Base-by-base conservation (phyloP, 2,888 invertebrate species). In the Lamellibrachia satsuma region DNA sequence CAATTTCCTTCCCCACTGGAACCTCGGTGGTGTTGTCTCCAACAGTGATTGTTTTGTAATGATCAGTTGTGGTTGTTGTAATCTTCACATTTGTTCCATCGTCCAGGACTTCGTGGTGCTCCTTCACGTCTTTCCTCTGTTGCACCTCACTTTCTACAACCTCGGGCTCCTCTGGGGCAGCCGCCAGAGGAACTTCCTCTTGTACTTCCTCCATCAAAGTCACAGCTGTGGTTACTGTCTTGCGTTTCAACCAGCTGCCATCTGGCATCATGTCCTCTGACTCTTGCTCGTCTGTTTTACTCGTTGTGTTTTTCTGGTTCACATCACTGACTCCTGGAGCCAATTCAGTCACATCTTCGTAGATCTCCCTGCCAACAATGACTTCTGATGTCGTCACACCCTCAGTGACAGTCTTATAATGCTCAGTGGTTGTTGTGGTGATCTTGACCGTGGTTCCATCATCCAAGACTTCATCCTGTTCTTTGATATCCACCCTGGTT, bases 231-330 rank as follows among this genome's bases (percentile, higher is more conserved):
- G 92, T 27, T n/a, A 51, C 57, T n/a, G 52, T 51, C 27, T n/a
- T 92, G 51, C 7, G 75, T 90, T 92, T 92, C 92, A 90, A 22
- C 92, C 92, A 92, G 96, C 97, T 95, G n/a, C 4, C 92, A 3
- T 52, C 60, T 52, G 92, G 92, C n/a, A 92, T 22, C 52, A 51
- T 52, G 22, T 92, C 90, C n/a, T 90, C 15, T 22, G 60, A 91
- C 8, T 52, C 90, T 94, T 93, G 39, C n/a, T 94, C 51, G 39
- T 94, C 93, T 11, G 93, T 92, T 94, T 8, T 92, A n/a, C 91
- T 92, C 4, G 51, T 4, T 39, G 90, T 92, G 52, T 75, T 51
- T 92, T 52, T 22, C 52, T 91, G 91, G 52, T 91, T 8, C 0
- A 91, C 39, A 51, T 93, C 93, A 15, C 27, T 90, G 6, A 94